Base-by-base conservation (phyloP, 2,797 vertebrate species). In the Pangasius krempfi region DNA sequence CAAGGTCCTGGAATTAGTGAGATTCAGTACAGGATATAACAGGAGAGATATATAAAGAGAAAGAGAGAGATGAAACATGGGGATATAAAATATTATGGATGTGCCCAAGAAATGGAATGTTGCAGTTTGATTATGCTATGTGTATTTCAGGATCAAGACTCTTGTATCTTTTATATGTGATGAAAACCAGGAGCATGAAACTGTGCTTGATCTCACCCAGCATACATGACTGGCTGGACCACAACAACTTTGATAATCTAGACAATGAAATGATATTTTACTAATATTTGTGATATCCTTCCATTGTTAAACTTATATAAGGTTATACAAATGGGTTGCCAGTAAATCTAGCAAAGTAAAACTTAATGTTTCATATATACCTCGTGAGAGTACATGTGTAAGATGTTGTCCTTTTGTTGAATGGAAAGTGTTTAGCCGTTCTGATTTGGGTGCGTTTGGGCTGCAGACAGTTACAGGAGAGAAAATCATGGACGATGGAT, bases 1-100 rank as follows among this genome's bases (percentile, higher is more conserved):
- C 94, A 95, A 93, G 94, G 94, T 94, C 93, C 91, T 93, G 94
- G 94, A 96, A 96, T 96, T 95, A 96, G 94, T 91, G 91, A 95
- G 92, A 94, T 81, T 72, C 93, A 93, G 90, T 89, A 89, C 89
- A 93, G 92, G 93, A 95, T 91, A 92, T 94, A 94, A 93, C 89
- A 91, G 92, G 70, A 47, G 85, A 92, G 88, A 90, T 87, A 84
- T 44, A 37, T 56, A 68, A 27, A 73, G 25, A 22, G 22, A 73
- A 27, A 82, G 33, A 76, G 27, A 68, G 16, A 75, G 44, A 72
- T 37, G 54, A 80, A 87, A 83, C 68, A 70, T 25, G 66, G 86
- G 78, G 88, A 72, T 86, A 62, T 82, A 62, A 82, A 82, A 62
- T 82, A 82, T 83, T n/a, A n/a, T n/a, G 25, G 13, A 47, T 64